Evolutionary conservation across 1,140 invertebrate species (phyloP).

Genomic region (Panagrolaimus sp.): DNA sequence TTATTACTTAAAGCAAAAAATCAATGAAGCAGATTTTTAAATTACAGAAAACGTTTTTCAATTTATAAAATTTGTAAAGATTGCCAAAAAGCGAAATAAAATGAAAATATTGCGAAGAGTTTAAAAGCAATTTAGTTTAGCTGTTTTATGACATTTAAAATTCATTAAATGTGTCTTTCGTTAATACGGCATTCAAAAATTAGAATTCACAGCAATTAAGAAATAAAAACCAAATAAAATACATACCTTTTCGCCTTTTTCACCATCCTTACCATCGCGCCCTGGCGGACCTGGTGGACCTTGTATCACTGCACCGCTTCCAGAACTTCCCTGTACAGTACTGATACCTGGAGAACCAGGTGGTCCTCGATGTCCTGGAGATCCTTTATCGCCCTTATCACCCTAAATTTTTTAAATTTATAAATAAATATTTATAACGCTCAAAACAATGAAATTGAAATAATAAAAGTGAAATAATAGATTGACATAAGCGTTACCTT

Average conservation of each 20-base stretch:
- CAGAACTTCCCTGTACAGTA: constrained; percentile 21
- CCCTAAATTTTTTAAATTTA: constrained; percentile 39
- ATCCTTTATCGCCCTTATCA: constrained; percentile 48
- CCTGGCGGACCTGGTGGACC: constrained; percentile 43
- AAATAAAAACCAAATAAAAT: not conserved
- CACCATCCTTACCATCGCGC: constrained; percentile 38
- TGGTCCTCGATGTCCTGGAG: constrained; percentile 29
- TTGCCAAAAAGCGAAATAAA: too few relatives aligned
- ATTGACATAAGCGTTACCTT: constrained; percentile 27
- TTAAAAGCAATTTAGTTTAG: constrained; percentile 15
- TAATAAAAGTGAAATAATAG: not conserved
- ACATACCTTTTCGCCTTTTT: constrained; percentile 56
- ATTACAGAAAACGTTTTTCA: too few relatives aligned
- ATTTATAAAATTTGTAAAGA: too few relatives aligned
- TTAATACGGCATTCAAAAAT: constrained; percentile 1
- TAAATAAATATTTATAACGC: not conserved
- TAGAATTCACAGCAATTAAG: not conserved
- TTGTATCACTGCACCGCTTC: constrained; percentile 37
- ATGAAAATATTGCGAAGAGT: not conserved
- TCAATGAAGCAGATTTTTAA: too few relatives aligned
- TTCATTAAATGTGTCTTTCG: constrained; percentile 1
- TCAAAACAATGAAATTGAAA: constrained; percentile 7
- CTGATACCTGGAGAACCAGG: constrained; percentile 24
- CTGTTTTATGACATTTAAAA: not conserved
- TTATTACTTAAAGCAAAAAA: too few relatives aligned